Conservation (phyloP, 2,113 vertebrate species). For the Numenius arquata region DNA sequence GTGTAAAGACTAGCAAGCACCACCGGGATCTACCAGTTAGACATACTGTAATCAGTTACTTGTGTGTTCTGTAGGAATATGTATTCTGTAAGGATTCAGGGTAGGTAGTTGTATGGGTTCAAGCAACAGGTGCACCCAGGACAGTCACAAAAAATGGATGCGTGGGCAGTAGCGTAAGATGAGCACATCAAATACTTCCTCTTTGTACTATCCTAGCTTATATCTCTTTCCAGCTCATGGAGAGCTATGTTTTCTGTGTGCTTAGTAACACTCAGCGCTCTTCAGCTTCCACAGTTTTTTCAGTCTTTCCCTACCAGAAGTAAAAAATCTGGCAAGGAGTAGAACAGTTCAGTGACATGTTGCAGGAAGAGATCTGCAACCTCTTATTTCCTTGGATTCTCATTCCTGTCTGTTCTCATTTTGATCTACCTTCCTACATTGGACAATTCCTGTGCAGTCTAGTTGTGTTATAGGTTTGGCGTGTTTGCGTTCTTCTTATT, state of each 20-base stretch:
- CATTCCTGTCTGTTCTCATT: neutral
- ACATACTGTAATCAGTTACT: neutral
- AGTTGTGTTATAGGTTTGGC: neutral
- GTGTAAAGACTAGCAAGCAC: neutral
- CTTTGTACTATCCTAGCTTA: neutral
- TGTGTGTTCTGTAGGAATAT: neutral
- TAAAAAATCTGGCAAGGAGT: neutral
- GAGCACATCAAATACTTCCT: neutral
- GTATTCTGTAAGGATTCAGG: neutral
- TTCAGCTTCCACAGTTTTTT: neutral
- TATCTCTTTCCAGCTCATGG: neutral
- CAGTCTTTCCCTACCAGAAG: neutral
- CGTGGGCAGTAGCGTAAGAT: neutral
- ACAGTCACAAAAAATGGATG: neutral
- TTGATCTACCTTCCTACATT: neutral
- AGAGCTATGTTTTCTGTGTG: neutral
- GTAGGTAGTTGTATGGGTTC: neutral
- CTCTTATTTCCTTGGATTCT: neutral
- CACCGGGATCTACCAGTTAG: neutral
- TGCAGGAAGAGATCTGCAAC: neutral
- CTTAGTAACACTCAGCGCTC: neutral
- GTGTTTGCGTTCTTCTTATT: neutral
- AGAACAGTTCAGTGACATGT: neutral
- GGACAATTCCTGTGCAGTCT: neutral
- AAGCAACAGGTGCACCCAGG: neutral